A percentile compares a stretch with the other conserved stretches of the same genome.
These are phyloP conservation scores for Oxygymnocypris stewartii DNA, from an alignment of 2,113 vertebrate species.

Conservation along the genomic window DNA sequence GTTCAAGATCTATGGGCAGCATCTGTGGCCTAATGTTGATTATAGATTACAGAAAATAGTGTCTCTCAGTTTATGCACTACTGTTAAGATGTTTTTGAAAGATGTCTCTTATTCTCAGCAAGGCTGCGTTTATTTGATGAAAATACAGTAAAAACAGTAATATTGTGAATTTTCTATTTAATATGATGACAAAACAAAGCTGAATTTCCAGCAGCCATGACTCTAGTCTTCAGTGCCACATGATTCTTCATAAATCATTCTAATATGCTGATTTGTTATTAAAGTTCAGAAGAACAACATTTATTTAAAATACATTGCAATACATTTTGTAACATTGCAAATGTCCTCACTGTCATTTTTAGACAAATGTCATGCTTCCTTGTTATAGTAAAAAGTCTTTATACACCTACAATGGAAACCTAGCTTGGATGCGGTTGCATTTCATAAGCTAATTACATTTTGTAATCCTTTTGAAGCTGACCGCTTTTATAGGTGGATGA, in stretches of 20 bases:
- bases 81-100: not conserved
- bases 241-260: not conserved
- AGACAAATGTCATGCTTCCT: not conserved
- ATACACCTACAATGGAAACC: not conserved
- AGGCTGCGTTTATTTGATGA: not conserved
- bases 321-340: not conserved
- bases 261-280: not conserved
- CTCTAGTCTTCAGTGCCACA: not conserved
- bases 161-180: not conserved
- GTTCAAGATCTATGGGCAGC: not conserved
- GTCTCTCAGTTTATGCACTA: not conserved
- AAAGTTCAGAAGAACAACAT: not conserved
- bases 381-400: not conserved
- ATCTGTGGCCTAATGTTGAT: constrained; percentile 8
- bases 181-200: not conserved
- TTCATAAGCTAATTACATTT: constrained; percentile 9
- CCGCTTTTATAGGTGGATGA: not conserved
- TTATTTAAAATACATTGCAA: not conserved
- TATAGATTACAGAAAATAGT: not conserved
- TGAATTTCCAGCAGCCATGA: not conserved
- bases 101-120: not conserved
- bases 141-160: not conserved
- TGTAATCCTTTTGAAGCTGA: not conserved
- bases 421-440: not conserved
- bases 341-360: not conserved